These are phyloP conservation scores for Oryctes rhinoceros DNA, from an alignment of 1,140 invertebrate genomes.

Conservation along the genomic window DNA sequence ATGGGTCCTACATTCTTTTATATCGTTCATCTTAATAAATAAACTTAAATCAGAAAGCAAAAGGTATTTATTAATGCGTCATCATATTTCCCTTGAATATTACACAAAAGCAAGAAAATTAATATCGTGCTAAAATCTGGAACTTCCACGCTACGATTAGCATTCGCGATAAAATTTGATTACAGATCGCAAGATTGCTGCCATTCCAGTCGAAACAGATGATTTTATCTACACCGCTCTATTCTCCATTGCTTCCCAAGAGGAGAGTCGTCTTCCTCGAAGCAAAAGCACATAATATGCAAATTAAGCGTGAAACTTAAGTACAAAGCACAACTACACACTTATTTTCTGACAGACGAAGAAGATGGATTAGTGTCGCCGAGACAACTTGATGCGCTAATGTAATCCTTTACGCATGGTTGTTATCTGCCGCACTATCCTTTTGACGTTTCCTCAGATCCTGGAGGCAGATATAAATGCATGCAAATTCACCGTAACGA, in stretches of 20 bases:
- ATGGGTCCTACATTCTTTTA: too few species aligned
- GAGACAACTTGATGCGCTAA: slow-evolving; percentile 17
- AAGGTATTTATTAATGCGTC: too few species aligned
- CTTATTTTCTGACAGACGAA: slow-evolving; percentile 26
- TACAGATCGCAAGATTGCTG: background rate
- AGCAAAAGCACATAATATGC: slow-evolving; percentile 11
- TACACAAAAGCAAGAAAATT: background rate
- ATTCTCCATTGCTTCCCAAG: background rate
- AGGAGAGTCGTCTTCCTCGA: background rate
- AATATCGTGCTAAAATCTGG: background rate
- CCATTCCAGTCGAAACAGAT: background rate
- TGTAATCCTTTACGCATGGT: slow-evolving; percentile 33
- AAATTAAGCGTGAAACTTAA: slow-evolving; percentile 35
- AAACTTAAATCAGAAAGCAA: too few species aligned
- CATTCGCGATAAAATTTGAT: background rate
- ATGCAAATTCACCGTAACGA: background rate
- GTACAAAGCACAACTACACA: slow-evolving; percentile 29
- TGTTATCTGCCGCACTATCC: background rate
- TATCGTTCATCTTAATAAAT: too few species aligned
- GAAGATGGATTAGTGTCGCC: slow-evolving; percentile 30
- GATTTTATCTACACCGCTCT: background rate
- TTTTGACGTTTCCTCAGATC: background rate
- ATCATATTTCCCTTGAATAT: too few species aligned
- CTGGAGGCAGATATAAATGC: background rate
- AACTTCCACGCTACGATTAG: background rate